A percentile compares a stretch with the other conserved stretches of the same genome.
Conservation (phyloP, 2,888 invertebrate genomes). For the Apodemia hepburni region DNA sequence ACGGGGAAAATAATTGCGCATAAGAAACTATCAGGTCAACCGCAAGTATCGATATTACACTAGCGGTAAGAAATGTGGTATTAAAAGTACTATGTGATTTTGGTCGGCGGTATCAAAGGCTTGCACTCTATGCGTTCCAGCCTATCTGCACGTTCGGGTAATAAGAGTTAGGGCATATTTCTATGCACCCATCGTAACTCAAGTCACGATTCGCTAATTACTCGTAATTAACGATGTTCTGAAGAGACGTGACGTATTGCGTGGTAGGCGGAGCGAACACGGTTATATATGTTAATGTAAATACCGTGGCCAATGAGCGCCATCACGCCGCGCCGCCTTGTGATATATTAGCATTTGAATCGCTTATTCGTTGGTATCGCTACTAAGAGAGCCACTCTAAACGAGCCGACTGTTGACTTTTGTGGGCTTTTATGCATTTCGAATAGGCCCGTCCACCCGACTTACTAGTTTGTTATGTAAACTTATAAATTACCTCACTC, state of each 20-base stretch:
- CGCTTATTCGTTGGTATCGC: slow-evolving; percentile 61
- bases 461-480: slow-evolving; percentile 48
- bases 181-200: slow-evolving; percentile 45
- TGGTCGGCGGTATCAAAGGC: slow-evolving; percentile 17
- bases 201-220: slow-evolving; percentile 70
- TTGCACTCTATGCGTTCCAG: slow-evolving; percentile 18
- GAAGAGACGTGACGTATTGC: slow-evolving; percentile 60
- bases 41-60: slow-evolving; percentile 22
- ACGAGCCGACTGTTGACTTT: slow-evolving; percentile 41
- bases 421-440: slow-evolving; percentile 51
- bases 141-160: slow-evolving; percentile 26
- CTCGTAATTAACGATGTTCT: slow-evolving; percentile 67
- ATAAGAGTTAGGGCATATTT: slow-evolving; percentile 30
- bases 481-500: slow-evolving; percentile 38
- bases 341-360: slow-evolving; percentile 79
- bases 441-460: slow-evolving; percentile 37
- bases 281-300: slow-evolving; percentile 73
- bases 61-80: slow-evolving; percentile 4
- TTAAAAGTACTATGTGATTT: not conserved
- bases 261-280: slow-evolving; percentile 62
- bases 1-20: slow-evolving; percentile 31
- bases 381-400: slow-evolving; percentile 41
- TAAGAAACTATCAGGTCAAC: slow-evolving; percentile 31
- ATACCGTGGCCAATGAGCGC: slow-evolving; percentile 69
- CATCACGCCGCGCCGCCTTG: slow-evolving; percentile 66